phyloP scores from a whole-genome alignment of 2,113 vertebrate species.

The Erythrocercus mccallii region DNA sequence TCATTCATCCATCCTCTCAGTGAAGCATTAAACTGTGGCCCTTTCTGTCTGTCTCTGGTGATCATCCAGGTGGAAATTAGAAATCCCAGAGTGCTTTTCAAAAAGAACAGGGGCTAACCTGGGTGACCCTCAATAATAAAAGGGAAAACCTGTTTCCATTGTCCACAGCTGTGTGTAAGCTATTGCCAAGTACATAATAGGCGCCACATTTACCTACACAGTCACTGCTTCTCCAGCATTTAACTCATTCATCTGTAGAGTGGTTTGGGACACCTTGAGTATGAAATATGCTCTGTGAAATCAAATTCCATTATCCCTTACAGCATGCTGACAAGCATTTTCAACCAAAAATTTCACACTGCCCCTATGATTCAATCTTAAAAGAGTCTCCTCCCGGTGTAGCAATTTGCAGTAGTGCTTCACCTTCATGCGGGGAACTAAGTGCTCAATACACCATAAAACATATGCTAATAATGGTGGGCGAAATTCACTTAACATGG shows the following conservation, averaged over 20 bases:
- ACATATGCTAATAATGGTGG: background rate
- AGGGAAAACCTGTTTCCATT: slow-evolving; percentile 53
- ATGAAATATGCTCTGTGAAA: slow-evolving; percentile 43
- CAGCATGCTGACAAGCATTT: slow-evolving; percentile 5
- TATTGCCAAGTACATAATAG: slow-evolving; percentile 31
- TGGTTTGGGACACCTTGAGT: slow-evolving; percentile 32
- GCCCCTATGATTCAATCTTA: slow-evolving; percentile 22
- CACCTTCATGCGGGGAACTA: background rate
- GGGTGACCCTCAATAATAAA: slow-evolving; percentile 54
- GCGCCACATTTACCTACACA: slow-evolving; percentile 41
- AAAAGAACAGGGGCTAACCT: slow-evolving; percentile 53
- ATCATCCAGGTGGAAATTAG: slow-evolving; percentile 71
- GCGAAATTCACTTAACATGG: background rate
- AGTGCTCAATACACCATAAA: background rate
- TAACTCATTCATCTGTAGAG: slow-evolving; percentile 46
- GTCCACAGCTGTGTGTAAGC: slow-evolving; percentile 57
- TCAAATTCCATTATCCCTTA: slow-evolving; percentile 58
- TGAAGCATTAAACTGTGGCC: slow-evolving; percentile 64
- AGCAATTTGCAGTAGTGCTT: slow-evolving; percentile 16
- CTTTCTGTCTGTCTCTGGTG: slow-evolving; percentile 61
- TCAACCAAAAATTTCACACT: slow-evolving; percentile 49
- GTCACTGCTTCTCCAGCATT: slow-evolving; percentile 2
- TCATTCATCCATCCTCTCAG: slow-evolving; percentile 57
- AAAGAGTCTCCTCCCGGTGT: background rate
- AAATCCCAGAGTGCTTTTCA: slow-evolving; percentile 68